These are phyloP conservation scores for Gastrophryne carolinensis DNA, from an alignment of 2,797 vertebrate genomes.

Conservation along the genomic window DNA sequence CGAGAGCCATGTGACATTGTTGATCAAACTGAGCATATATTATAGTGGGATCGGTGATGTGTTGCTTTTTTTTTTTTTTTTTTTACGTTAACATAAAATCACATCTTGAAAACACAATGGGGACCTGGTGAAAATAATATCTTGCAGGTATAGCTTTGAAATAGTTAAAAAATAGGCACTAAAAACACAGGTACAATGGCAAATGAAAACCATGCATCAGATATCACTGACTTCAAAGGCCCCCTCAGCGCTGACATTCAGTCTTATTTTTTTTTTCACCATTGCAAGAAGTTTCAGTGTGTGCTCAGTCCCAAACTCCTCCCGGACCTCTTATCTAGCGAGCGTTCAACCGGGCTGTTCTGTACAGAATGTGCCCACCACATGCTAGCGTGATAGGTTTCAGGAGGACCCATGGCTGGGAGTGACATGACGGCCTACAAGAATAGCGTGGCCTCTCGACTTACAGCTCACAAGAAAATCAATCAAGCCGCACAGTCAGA, in stretches of 20 bases:
- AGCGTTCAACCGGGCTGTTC: neutral
- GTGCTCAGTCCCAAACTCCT: slow-evolving; percentile 76
- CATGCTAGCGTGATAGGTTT: neutral
- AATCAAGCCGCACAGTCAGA: too few species aligned
- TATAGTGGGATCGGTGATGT: neutral
- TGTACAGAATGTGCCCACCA: neutral
- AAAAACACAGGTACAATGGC: neutral
- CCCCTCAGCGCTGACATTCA: neutral
- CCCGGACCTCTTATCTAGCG: slow-evolving; percentile 67
- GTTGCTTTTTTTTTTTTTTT: neutral
- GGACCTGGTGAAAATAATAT: neutral
- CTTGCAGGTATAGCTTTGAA: neutral
- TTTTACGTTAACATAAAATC: neutral
- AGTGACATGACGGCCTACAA: neutral
- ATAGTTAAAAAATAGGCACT: neutral
- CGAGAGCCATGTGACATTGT: neutral
- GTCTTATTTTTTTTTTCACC: neutral
- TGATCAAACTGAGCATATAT: neutral
- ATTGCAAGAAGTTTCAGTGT: slow-evolving; percentile 66
- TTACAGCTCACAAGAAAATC: too few species aligned
- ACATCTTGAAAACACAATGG: neutral
- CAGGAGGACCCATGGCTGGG: neutral
- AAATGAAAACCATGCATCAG: neutral
- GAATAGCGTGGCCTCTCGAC: neutral
- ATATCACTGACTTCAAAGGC: neutral